Percentiles rank a stretch among this genome's conserved stretches.
Evolutionary conservation across 2,797 vertebrate species (phyloP).

Genomic region (Fundulus diaphanus): DNA sequence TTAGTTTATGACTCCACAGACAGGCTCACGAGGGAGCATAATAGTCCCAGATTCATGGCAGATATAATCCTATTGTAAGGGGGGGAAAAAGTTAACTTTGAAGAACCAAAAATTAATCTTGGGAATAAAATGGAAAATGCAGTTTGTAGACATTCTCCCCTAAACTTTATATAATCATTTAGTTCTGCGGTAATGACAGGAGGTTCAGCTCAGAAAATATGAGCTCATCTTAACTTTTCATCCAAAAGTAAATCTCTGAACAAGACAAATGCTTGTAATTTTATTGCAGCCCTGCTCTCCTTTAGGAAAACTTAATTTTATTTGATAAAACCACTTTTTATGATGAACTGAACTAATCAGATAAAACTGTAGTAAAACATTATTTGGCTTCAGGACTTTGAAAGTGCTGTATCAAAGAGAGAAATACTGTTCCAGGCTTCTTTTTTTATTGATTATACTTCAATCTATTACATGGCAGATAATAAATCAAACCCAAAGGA

Average conservation of each 20-base stretch:
- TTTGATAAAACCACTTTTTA: constrained; percentile 20
- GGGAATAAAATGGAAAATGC: constrained; percentile 20
- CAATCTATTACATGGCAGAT: constrained; percentile 43
- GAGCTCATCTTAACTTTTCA: constrained; percentile 11
- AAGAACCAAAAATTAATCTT: constrained; percentile 38
- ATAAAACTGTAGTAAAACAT: constrained; percentile 7
- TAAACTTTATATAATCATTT: constrained; percentile 18
- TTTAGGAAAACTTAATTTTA: constrained; percentile 20
- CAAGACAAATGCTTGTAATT: constrained; percentile 29
- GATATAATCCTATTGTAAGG: constrained; percentile 36
- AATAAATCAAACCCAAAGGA: constrained; percentile 39
- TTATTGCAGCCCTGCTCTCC: constrained; percentile 9
- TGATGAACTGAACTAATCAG: constrained; percentile 38
- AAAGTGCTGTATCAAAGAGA: constrained; percentile 38
- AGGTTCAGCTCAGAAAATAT: constrained; percentile 16
- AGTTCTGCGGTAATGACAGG: constrained; percentile 15
- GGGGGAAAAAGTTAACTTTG: constrained; percentile 16
- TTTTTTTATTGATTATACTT: constrained; percentile 51
- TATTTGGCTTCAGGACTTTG: constrained; percentile 13
- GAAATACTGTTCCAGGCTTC: constrained; percentile 11
- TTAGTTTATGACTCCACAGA: constrained; percentile 42
- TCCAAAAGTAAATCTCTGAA: constrained; percentile 25
- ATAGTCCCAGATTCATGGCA: constrained; percentile 29
- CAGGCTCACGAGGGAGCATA: constrained; percentile 15
- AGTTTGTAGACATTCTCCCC: constrained; percentile 5